Base-by-base conservation (phyloP, 2,888 invertebrate species). In the Phaonia tiefii region DNA sequence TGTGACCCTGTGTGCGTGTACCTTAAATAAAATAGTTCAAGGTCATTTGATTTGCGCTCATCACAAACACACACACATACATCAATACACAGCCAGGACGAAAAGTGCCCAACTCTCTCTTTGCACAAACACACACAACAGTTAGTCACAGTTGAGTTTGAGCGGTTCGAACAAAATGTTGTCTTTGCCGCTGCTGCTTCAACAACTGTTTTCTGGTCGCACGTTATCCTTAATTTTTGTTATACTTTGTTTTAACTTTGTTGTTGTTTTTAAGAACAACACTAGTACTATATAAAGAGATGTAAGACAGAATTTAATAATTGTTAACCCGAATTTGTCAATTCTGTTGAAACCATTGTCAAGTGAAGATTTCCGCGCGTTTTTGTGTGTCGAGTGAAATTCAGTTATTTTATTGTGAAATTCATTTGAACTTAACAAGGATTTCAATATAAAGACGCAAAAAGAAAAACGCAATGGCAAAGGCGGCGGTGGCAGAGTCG, bases 1-100 rank as follows among this genome's bases (percentile, higher is more conserved):
- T n/a, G n/a, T n/a, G n/a, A n/a, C n/a, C n/a, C n/a, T n/a, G 42
- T 66, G 20, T 26, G 66, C 82, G 79, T 31, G 69, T 65, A 81
- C 71, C 76, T 80, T 72, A 79, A 73, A 80, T 79, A 83, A 83
- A 83, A 88, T 88, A 88, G 88, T 88, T 88, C 88, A 88, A 88
- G 88, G 88, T 85, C 88, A 88, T 83, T 79, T 70, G 60, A 73
- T 85, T 81, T 80, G 72, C 75, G 75, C 78, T 72, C 72, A 72
- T 78, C 78, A 67, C 85, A 85, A 71, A 86, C 85, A 84, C 65
- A 72, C 51, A 70, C 17, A 69, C 26, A 75, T 15, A 54, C 20
- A 72, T 39, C n/a, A n/a, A 71, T 20, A 70, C 51, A 58, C 60
- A 58, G 66, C n/a, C 63, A 60, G 72, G 72, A 63, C 49, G 67